A percentile compares a stretch with the other conserved stretches of the same genome.
Conservation (phyloP, 2,888 invertebrate genomes). For the Amiota mariae region DNA sequence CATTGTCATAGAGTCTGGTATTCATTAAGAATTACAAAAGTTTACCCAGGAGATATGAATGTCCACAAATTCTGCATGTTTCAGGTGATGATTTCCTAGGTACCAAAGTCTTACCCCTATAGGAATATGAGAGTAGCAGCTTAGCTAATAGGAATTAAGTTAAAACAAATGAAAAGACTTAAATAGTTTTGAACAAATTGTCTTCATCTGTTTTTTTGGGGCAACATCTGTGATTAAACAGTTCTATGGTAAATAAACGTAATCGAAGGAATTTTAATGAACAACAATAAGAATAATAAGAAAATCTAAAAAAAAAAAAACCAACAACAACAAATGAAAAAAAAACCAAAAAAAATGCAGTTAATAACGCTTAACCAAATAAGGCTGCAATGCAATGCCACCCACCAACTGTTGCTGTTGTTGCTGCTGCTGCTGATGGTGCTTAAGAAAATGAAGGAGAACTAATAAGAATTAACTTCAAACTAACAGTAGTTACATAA, state of each 20-base stretch:
- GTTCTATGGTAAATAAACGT: neutral
- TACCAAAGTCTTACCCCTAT: no score
- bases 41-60: no score
- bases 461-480: neutral
- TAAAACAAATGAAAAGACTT: no score
- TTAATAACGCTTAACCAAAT: neutral
- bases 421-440: neutral
- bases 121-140: no score
- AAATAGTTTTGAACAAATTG: neutral
- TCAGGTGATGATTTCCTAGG: no score
- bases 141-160: no score
- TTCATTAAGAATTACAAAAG: no score
- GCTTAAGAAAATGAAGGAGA: neutral
- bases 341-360: no score
- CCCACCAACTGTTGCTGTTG: neutral
- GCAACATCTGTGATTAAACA: constrained; percentile 14
- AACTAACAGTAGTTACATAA: constrained; percentile 13
- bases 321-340: no score
- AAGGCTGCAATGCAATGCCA: constrained; percentile 1
- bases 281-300: neutral
- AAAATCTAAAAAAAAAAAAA: no score
- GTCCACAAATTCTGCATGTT: no score
- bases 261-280: constrained; percentile 4
- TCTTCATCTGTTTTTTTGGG: neutral
- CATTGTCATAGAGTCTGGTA: no score